Evolutionary conservation across 2,888 invertebrate genomes (phyloP).

Genomic region (Pollenia angustigena): DNA sequence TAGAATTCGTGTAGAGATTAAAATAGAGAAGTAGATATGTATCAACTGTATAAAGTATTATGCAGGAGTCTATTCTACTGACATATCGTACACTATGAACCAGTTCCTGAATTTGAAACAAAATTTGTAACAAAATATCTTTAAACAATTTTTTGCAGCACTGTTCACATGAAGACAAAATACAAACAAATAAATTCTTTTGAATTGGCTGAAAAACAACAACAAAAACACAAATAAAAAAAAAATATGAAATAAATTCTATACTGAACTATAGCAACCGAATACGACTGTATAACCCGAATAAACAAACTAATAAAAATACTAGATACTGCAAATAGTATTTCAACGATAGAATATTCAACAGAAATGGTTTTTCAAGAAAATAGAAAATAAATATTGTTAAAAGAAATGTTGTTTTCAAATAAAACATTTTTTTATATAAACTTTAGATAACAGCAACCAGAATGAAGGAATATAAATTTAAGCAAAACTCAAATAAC

Average conservation of each 20-base stretch:
- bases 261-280: constrained; percentile 82
- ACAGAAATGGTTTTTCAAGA: constrained; percentile 71
- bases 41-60: not conserved
- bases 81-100: too few relatives aligned
- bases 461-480: constrained; percentile 27
- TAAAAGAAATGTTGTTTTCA: constrained; percentile 64
- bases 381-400: constrained; percentile 39
- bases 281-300: constrained; percentile 79
- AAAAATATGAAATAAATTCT: constrained; percentile 77
- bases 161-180: not conserved
- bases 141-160: not conserved
- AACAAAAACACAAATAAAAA: constrained; percentile 57
- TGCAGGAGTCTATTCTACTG: too few relatives aligned
- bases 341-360: constrained; percentile 29
- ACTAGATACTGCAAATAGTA: constrained; percentile 31
- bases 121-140: not conserved
- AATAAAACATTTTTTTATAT: constrained; percentile 35
- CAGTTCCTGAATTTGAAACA: too few relatives aligned
- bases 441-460: constrained; percentile 29
- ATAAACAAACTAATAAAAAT: constrained; percentile 84
- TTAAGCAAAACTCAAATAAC: not conserved
- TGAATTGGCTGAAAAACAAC: constrained; percentile 29
- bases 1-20: not conserved
- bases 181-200: constrained; percentile 7
- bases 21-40: not conserved